Percentiles rank a stretch among this genome's conserved stretches.
Evolutionary conservation across 2,888 invertebrate genomes (phyloP).

Genomic region (Macropis europaea): DNA sequence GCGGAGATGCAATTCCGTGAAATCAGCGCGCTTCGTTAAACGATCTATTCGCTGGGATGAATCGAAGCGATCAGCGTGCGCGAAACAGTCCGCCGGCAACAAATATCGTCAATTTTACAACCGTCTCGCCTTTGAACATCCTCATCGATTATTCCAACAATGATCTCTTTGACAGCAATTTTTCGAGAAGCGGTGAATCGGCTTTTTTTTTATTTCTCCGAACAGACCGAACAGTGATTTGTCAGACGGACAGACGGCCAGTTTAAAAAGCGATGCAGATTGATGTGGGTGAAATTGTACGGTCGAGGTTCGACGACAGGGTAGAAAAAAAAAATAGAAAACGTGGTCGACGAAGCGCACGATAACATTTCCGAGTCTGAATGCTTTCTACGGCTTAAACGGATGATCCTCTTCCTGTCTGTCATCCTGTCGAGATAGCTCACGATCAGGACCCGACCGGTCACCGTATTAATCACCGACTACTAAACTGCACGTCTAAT

Average conservation of each 20-base stretch:
- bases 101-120: too few species aligned
- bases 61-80: conserved; percentile 23
- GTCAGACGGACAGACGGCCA: conserved; percentile 19
- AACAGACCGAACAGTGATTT: too few species aligned
- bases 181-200: not conserved
- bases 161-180: not conserved
- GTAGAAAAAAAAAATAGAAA: conserved; percentile 20
- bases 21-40: conserved; percentile 47
- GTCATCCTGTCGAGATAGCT: conserved; percentile 59
- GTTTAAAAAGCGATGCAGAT: conserved; percentile 39
- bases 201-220: too few species aligned
- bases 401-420: conserved; percentile 58
- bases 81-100: too few species aligned
- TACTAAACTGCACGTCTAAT: conserved; percentile 71
- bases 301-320: conserved; percentile 11
- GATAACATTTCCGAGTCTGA: conserved; percentile 44
- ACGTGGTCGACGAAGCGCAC: conserved; percentile 13
- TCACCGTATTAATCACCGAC: conserved; percentile 70
- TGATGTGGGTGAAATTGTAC: conserved; percentile 35
- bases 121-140: too few species aligned
- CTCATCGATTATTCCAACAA: too few species aligned
- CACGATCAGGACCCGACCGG: conserved; percentile 56
- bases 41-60: conserved; percentile 38
- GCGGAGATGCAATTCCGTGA: conserved; percentile 40
- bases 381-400: conserved; percentile 45